Conservation (phyloP, 2,888 invertebrate genomes). For the Reticulitermes lucifugus region DNA sequence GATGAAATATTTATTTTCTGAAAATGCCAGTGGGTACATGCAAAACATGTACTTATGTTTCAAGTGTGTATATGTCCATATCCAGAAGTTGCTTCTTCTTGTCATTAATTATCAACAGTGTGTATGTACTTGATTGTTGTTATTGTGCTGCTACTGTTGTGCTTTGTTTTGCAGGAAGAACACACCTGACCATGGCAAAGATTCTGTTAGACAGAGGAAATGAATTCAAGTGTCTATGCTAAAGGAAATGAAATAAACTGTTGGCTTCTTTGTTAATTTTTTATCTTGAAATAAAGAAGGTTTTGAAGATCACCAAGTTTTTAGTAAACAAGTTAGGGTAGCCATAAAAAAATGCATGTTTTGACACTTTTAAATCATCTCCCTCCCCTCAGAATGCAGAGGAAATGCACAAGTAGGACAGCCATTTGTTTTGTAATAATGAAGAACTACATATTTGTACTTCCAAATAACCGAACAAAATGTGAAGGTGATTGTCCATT, state of each 20-base stretch:
- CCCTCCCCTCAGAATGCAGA: slow-evolving; percentile 35
- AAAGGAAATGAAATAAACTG: slow-evolving; percentile 28
- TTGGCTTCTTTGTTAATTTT: slow-evolving; percentile 42
- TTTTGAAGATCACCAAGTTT: slow-evolving; percentile 41
- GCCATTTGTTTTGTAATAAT: neutral
- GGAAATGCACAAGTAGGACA: neutral
- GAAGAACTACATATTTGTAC: slow-evolving; percentile 5
- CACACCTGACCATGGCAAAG: slow-evolving; percentile 59
- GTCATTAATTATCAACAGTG: too few relatives aligned
- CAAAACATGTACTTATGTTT: too few relatives aligned
- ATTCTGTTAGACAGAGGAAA: slow-evolving; percentile 59
- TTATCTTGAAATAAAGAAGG: slow-evolving; percentile 38
- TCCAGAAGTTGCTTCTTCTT: too few relatives aligned
- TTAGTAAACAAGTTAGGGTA: slow-evolving; percentile 34
- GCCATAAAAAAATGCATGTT: slow-evolving; percentile 41
- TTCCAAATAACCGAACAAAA: neutral
- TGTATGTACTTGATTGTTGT: too few relatives aligned
- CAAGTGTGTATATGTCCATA: too few relatives aligned
- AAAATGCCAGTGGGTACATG: too few relatives aligned
- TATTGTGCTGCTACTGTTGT: too few relatives aligned
- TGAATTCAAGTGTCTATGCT: slow-evolving; percentile 52
- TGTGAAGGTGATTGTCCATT: neutral
- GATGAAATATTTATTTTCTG: too few relatives aligned
- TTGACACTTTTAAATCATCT: slow-evolving; percentile 33
- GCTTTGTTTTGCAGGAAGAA: slow-evolving; percentile 58